Percentiles rank a stretch among this genome's conserved stretches.
Conservation (phyloP, 1,140 invertebrate species). For the Sitodiplosis mosellana region DNA sequence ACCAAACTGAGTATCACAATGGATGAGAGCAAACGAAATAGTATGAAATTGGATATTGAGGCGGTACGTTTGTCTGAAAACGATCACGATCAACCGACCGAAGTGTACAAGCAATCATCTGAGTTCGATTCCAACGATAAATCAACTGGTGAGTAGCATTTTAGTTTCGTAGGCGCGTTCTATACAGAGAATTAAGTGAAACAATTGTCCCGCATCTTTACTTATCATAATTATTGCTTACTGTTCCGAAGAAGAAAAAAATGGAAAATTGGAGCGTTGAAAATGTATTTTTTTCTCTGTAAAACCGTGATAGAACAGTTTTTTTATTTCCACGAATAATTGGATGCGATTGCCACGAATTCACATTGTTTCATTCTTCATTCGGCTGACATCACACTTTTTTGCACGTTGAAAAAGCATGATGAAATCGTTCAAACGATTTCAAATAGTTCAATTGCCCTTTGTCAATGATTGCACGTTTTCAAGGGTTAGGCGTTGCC, state of each 20-base stretch:
- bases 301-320: too few relatives aligned
- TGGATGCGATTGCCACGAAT: neutral
- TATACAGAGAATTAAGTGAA: neutral
- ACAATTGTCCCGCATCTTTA: neutral
- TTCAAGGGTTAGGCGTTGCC: too few relatives aligned
- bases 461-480: too few relatives aligned
- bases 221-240: neutral
- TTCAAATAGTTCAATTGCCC: too few relatives aligned
- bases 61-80: neutral
- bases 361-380: neutral
- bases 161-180: neutral
- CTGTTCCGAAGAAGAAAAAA: too few relatives aligned
- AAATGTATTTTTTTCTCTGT: too few relatives aligned
- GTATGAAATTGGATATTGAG: conserved; percentile 4
- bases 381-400: too few relatives aligned
- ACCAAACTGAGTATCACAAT: neutral
- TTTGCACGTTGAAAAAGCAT: too few relatives aligned
- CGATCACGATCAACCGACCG: neutral
- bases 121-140: neutral
- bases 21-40: conserved; percentile 2
- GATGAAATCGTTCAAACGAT: too few relatives aligned
- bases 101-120: conserved; percentile 2
- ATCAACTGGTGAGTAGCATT: neutral
- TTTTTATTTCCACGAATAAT: neutral
- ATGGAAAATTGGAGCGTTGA: too few relatives aligned